phyloP scores from a whole-genome alignment of 30 jellyfish, hydroid and myxozoan species.

The Aurelia sp. region DNA sequence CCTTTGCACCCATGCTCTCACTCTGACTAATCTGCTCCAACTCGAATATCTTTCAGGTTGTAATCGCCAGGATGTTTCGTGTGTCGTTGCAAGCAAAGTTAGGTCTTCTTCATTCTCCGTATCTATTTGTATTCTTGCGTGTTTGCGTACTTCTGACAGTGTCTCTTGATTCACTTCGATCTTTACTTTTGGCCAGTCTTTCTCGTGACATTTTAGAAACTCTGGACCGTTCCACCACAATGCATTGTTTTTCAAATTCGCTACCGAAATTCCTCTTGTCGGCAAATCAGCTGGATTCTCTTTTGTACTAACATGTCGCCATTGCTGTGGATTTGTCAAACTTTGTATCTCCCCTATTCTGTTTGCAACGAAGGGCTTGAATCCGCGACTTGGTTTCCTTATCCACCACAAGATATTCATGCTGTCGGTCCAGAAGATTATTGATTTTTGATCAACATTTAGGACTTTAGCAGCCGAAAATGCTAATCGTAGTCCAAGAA shows the following conservation, averaged over 20 bases:
- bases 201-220: neutral
- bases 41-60: neutral
- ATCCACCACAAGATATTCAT: slow-evolving; percentile 46
- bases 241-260: neutral
- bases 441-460: neutral
- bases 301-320: neutral
- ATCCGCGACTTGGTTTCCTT: slow-evolving; percentile 8
- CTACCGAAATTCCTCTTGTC: neutral
- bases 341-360: slow-evolving; percentile 27
- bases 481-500: slow-evolving; percentile 1
- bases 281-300: neutral
- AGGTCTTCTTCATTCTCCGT: neutral
- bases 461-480: neutral
- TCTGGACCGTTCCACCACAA: neutral
- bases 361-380: slow-evolving; percentile 42
- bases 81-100: neutral
- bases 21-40: slow-evolving; percentile 8
- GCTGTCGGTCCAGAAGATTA: slow-evolving; percentile 36
- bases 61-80: neutral
- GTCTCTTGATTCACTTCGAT: neutral
- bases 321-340: slow-evolving; percentile 13
- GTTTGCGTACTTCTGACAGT: slow-evolving; percentile 6
- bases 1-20: slow-evolving; percentile 18
- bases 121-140: too few relatives aligned
- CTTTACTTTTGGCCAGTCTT: neutral